Base-by-base conservation (phyloP, 35 echinoderm and acorn worm species). In the Ptychodera flava region DNA sequence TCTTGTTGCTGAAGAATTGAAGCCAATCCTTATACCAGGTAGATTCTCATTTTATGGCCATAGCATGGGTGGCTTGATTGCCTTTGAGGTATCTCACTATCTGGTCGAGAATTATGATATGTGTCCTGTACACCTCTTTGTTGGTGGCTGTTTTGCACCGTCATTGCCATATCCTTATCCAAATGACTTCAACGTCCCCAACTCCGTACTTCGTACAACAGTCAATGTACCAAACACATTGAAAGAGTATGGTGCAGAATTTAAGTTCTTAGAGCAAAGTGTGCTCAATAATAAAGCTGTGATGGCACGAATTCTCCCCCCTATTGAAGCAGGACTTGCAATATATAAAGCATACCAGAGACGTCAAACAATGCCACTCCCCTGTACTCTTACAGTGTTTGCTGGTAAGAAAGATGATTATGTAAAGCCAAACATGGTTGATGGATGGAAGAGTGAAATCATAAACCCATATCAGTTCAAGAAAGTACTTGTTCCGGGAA, bases 211-310 rank as follows among this genome's bases (percentile, higher is more conserved):
- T 77, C 83, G 95, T 16, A n/a, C n/a, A n/a, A n/a, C n/a, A n/a
- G n/a, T n/a, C n/a, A n/a, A n/a, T n/a, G n/a, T n/a, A n/a, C n/a
- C n/a, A n/a, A n/a, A n/a, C n/a, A n/a, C n/a, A n/a, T n/a, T n/a
- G n/a, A n/a, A n/a, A n/a, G n/a, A n/a, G n/a, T n/a, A n/a, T n/a
- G n/a, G n/a, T n/a, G n/a, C n/a, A n/a, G n/a, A n/a, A n/a, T 97
- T 97, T 85, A 97, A 92, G 36, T 97, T 97, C 85, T 77, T 97
- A 32, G 95, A 97, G 38, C 95, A 97, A 52, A 85, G 84, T n/a
- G 77, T 91, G 22, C 77, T 97, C 29, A 94, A 92, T 81, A 89
- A 91, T 79, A 76, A 87, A 2, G 92, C 89, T 29, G 86, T 97
- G 0, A 93, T 97, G 87, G 33, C 78, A 30, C 90, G 92, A 38